Base-by-base conservation (phyloP, 2,797 vertebrate genomes). In the Buceros bicornis region DNA sequence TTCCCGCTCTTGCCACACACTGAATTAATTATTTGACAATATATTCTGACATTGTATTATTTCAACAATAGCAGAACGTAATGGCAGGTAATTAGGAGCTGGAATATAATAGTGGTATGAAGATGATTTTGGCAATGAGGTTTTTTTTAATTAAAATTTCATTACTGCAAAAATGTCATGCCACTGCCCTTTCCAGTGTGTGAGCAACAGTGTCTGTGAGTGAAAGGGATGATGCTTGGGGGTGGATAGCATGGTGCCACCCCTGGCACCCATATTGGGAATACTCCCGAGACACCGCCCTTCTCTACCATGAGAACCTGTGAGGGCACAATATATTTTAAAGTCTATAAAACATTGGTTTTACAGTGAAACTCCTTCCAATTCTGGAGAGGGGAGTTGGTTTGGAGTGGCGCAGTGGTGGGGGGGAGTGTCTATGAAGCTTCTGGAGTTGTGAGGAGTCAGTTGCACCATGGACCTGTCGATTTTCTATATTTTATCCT, bases 141-240 rank as follows among this genome's bases (percentile, higher is more conserved):
- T 28, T 50, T 74, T 76, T 93, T 87, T 61, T 8, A 64, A 92
- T 87, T 92, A 90, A 91, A 82, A 89, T 95, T 87, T 89, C 60
- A 87, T 95, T 90, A 57, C 37, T 71, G 76, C 14, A 11, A n/a
- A 85, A 78, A 62, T 58, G 24, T 74, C 1, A 0, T 64, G 57
- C 31, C 77, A 7, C 74, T 93, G 29, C 71, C 42, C 60, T 90
- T 92, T 67, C 20, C 56, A 42, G 3, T 48, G 15, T 65, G 37
- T 45, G 60, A 86, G 53, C 65, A 77, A 26, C 43, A 33, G 29
- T 54, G 58, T n/a, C 62, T 3, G 1, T 51, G 51, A 72, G 45
- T n/a, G 37, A 73, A 80, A 77, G 21, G 11, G 35, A 21, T 50
- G 64, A 70, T 19, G 12, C 22, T 8, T 1, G 2, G 51, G 42